Conservation (phyloP, 2,888 invertebrate genomes). For the Muschampia plurimacula region DNA sequence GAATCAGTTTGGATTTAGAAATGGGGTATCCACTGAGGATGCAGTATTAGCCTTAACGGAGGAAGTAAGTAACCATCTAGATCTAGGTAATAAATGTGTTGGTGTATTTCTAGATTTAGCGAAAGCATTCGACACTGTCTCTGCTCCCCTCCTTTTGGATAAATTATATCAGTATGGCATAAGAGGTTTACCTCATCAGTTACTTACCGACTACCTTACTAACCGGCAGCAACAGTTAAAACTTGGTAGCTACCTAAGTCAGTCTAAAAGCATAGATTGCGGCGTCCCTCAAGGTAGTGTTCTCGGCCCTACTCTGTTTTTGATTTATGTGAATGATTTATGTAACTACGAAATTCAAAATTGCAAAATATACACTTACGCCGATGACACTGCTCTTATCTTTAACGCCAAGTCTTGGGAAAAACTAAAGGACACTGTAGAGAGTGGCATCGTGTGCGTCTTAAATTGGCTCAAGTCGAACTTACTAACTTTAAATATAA, state of each 20-base stretch:
- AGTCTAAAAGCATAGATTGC: neutral
- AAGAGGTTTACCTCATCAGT: constrained; percentile 20
- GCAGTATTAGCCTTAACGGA: constrained; percentile 19
- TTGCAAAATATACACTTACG: constrained; percentile 35
- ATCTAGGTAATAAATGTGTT: constrained; percentile 15
- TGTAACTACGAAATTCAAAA: constrained; percentile 21
- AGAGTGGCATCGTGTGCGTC: constrained; percentile 12
- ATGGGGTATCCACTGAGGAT: constrained; percentile 19
- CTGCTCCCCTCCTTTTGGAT: constrained; percentile 14
- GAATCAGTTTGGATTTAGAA: constrained; percentile 27
- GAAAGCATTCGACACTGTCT: constrained; percentile 21
- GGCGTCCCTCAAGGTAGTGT: constrained; percentile 39
- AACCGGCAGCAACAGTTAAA: constrained; percentile 18
- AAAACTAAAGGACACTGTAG: constrained; percentile 9
- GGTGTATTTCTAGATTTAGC: constrained; percentile 21
- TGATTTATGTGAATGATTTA: constrained; percentile 20
- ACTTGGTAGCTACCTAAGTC: constrained; percentile 4
- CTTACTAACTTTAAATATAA: constrained; percentile 33
- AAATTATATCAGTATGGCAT: constrained; percentile 29
- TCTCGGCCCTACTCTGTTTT: constrained; percentile 30
- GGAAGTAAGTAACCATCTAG: constrained; percentile 13
- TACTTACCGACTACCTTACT: constrained; percentile 17
- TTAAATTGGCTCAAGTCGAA: constrained; percentile 25
- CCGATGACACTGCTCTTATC: constrained; percentile 36
- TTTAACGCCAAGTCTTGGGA: constrained; percentile 33